Evolutionary conservation across 1,140 invertebrate genomes (phyloP).

Genomic region (Amyelois transitella): DNA sequence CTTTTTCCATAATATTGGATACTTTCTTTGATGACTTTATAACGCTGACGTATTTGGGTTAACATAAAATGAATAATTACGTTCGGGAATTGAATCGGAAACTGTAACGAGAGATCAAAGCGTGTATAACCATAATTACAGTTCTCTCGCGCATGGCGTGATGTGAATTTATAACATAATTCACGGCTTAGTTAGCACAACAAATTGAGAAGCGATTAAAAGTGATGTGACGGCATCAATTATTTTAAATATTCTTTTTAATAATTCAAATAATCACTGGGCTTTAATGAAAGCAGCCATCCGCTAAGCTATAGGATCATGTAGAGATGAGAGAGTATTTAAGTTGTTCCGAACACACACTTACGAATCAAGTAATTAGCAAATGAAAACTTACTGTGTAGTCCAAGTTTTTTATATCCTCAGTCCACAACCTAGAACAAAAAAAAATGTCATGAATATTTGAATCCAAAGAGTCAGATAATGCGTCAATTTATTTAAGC

Average conservation of each 20-base stretch:
- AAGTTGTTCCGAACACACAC: too few species aligned
- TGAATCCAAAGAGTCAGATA: too few species aligned
- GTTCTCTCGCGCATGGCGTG: neutral
- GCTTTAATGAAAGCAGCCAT: too few species aligned
- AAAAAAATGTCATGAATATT: constrained; percentile 21
- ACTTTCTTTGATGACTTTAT: neutral
- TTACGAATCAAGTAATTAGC: too few species aligned
- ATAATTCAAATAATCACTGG: too few species aligned
- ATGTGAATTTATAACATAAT: constrained; percentile 11
- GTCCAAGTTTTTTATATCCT: constrained; percentile 16
- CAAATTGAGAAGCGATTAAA: constrained; percentile 16
- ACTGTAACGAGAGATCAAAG: constrained; percentile 2
- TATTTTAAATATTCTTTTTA: too few species aligned
- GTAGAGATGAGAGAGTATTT: too few species aligned
- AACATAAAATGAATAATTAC: neutral
- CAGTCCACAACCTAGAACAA: constrained; percentile 36
- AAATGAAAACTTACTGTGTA: constrained; percentile 29
- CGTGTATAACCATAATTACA: neutral
- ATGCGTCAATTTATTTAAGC: too few species aligned
- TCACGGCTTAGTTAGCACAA: constrained; percentile 17
- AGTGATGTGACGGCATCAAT: neutral
- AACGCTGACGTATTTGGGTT: neutral
- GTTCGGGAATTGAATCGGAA: neutral
- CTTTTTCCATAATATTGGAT: neutral
- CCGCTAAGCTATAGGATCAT: too few species aligned